Conservation (phyloP, 2,888 invertebrate genomes). For the Epinotia ramella region DNA sequence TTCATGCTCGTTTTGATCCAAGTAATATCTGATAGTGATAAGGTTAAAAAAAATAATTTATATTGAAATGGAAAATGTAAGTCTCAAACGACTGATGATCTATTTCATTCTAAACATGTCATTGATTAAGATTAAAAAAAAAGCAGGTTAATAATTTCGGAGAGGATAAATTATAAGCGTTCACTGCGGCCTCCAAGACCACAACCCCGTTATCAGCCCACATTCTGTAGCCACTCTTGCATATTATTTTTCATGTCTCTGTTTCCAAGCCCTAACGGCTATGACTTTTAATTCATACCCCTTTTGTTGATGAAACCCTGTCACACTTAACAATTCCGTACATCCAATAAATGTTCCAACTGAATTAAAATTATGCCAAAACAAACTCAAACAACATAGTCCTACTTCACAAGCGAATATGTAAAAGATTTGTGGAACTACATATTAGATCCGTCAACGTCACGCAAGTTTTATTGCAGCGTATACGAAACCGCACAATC, state of each 20-base stretch:
- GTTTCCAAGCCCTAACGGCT: constrained; percentile 66
- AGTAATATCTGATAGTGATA: no score
- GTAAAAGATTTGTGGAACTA: constrained; percentile 51
- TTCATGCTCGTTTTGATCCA: no score
- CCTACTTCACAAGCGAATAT: constrained; percentile 36
- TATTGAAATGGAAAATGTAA: no score
- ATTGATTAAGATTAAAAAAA: neutral
- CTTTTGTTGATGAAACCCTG: constrained; percentile 67
- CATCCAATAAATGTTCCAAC: constrained; percentile 64
- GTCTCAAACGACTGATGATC: no score
- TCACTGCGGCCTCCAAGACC: constrained; percentile 53
- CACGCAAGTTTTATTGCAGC: constrained; percentile 80
- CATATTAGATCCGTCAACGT: constrained; percentile 80
- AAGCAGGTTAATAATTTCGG: neutral
- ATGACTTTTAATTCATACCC: constrained; percentile 79
- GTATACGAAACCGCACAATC: constrained; percentile 73
- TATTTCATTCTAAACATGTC: neutral
- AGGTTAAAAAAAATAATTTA: no score
- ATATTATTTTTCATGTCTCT: constrained; percentile 78
- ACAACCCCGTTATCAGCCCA: constrained; percentile 65
- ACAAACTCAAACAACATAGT: neutral
- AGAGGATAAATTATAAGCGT: constrained; percentile 5
- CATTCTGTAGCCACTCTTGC: constrained; percentile 63
- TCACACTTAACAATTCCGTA: constrained; percentile 68
- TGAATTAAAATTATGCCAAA: constrained; percentile 25